A percentile compares a stretch with the other conserved stretches of the same genome.
Conservation (phyloP, 1,140 invertebrate species). For the Bombus vancouverensis region DNA sequence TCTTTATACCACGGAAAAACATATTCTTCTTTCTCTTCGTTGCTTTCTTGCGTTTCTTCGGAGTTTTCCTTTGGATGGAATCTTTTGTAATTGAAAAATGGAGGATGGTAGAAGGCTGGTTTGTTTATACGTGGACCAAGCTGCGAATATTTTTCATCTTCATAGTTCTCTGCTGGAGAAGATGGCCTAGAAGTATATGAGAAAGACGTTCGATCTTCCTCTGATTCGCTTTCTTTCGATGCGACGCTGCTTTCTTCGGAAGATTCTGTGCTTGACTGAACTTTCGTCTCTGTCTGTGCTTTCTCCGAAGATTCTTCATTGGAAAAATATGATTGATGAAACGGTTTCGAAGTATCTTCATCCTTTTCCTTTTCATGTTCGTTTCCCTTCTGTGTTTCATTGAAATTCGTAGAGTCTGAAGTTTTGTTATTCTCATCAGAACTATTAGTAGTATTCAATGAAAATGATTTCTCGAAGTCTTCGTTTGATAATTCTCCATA, state of each 20-base stretch:
- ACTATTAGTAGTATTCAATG: not conserved
- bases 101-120: constrained; percentile 75
- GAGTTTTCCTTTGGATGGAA: constrained; percentile 45
- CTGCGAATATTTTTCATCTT: constrained; percentile 73
- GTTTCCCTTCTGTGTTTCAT: not conserved
- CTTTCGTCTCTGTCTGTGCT: constrained; percentile 41
- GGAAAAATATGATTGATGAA: not conserved
- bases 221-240: constrained; percentile 32
- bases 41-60: constrained; percentile 47
- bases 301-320: constrained; percentile 45
- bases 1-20: constrained; percentile 72
- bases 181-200: constrained; percentile 67
- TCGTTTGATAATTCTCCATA: constrained; percentile 59
- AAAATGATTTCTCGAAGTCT: constrained; percentile 13
- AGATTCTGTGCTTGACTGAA: constrained; percentile 21
- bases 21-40: constrained; percentile 65
- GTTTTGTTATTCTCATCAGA: too few species aligned
- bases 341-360: constrained; percentile 14
- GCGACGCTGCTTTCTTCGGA: constrained; percentile 24
- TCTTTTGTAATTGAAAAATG: constrained; percentile 63
- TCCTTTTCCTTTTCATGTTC: constrained; percentile 9
- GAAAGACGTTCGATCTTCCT: constrained; percentile 50
- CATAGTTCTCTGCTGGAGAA: constrained; percentile 74
- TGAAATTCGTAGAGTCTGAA: not conserved
- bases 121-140: constrained; percentile 77